Percentiles rank a stretch among this genome's conserved stretches.
Evolutionary conservation across 2,888 invertebrate species (phyloP).

Genomic region (Euproctis similis): DNA sequence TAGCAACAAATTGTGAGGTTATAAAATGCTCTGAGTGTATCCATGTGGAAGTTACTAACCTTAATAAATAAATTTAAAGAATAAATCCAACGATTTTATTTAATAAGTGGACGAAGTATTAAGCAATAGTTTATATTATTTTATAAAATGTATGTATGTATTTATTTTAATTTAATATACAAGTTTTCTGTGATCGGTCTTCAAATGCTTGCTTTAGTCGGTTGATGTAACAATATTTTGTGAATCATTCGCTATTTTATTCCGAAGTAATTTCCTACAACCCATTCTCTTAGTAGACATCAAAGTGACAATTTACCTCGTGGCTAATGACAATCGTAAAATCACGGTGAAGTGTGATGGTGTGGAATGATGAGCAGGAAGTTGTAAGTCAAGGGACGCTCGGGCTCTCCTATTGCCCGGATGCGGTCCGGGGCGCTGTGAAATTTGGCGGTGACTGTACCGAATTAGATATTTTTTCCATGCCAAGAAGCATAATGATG

Average conservation of each 20-base stretch:
- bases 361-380: slow-evolving; percentile 46
- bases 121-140: no score
- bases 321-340: slow-evolving; percentile 42
- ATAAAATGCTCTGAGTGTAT: no score
- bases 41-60: no score
- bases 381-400: slow-evolving; percentile 39
- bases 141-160: no score
- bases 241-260: neutral
- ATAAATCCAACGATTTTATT: no score
- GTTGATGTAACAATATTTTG: no score
- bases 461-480: slow-evolving; percentile 48
- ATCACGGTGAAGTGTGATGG: slow-evolving; percentile 33
- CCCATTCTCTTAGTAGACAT: slow-evolving; percentile 29
- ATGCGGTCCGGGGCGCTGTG: slow-evolving; percentile 36
- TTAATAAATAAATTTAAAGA: no score
- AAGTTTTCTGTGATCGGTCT: no score
- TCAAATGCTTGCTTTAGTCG: no score
- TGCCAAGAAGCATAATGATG: slow-evolving; percentile 39
- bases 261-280: slow-evolving; percentile 10
- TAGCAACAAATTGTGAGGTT: no score
- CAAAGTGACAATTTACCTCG: slow-evolving; percentile 34
- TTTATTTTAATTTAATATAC: no score
- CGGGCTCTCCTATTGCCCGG: slow-evolving; percentile 44
- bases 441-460: slow-evolving; percentile 45
- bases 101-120: no score